Percentiles rank a stretch among this genome's conserved stretches.
phyloP scores from a whole-genome alignment of 2,888 invertebrate species.

The Teinopalpus imperialis region DNA sequence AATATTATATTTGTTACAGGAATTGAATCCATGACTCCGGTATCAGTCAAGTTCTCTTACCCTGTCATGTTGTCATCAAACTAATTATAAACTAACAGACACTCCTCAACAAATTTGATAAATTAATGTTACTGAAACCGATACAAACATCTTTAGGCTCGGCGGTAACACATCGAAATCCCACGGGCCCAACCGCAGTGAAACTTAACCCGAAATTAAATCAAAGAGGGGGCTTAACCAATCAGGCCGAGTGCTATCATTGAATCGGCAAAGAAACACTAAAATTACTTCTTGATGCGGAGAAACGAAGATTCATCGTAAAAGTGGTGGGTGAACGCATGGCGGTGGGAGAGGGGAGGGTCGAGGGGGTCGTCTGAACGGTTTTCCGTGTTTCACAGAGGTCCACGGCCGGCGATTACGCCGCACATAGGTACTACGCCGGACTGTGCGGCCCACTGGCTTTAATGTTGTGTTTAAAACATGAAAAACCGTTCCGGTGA shows the following conservation, averaged over 20 bases:
- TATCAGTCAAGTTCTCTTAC: too few species aligned
- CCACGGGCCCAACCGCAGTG: constrained; percentile 68
- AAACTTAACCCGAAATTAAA: constrained; percentile 81
- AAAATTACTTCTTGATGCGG: constrained; percentile 82
- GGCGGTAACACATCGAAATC: constrained; percentile 53
- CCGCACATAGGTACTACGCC: constrained; percentile 65
- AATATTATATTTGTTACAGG: too few species aligned
- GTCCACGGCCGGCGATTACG: constrained; percentile 74
- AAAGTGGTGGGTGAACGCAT: constrained; percentile 67
- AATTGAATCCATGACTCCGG: too few species aligned
- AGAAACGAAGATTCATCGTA: constrained; percentile 82
- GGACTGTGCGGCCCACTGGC: constrained; percentile 57
- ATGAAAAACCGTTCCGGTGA: constrained; percentile 78
- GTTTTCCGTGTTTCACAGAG: constrained; percentile 79
- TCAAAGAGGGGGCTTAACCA: constrained; percentile 81
- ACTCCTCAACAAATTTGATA: constrained; percentile 6
- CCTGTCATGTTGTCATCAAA: too few species aligned
- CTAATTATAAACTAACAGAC: neutral
- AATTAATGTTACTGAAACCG: constrained; percentile 46
- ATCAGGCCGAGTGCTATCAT: constrained; percentile 81
- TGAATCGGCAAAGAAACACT: constrained; percentile 82
- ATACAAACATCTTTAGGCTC: constrained; percentile 39
- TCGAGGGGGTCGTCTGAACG: constrained; percentile 70
- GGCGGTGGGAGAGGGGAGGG: constrained; percentile 40
- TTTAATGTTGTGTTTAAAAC: constrained; percentile 77